Evolutionary conservation across 2,888 invertebrate species (phyloP).

Genomic region (Ctenicera cuprea): DNA sequence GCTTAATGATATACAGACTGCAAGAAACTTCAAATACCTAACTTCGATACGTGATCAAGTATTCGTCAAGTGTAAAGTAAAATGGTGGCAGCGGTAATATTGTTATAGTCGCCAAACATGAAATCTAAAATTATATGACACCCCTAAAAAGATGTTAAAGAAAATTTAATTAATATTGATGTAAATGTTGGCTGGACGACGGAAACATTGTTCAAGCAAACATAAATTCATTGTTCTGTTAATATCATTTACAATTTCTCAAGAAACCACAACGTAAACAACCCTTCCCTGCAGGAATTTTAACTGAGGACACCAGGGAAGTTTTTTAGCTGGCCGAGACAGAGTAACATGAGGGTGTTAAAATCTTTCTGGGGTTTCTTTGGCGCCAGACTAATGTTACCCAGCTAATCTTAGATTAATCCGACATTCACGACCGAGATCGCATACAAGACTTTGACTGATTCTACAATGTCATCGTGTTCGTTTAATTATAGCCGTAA

Average conservation of each 20-base stretch:
- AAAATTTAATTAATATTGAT: no score
- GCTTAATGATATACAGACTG: background rate
- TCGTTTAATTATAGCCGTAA: conserved; percentile 28
- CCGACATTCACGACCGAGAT: conserved; percentile 17
- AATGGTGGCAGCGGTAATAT: conserved; percentile 10
- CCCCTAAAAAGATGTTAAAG: no score
- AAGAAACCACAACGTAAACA: conserved; percentile 10
- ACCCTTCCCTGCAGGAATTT: conserved; percentile 13
- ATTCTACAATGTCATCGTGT: conserved; percentile 30
- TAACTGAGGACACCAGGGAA: background rate
- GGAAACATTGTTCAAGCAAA: no score
- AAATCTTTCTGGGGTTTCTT: conserved; percentile 29
- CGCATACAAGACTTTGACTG: conserved; percentile 33
- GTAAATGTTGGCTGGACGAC: no score
- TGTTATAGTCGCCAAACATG: no score
- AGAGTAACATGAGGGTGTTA: conserved; percentile 21
- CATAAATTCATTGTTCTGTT: no score
- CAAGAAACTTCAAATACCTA: background rate
- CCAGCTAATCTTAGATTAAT: conserved; percentile 35
- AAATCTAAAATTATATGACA: no score
- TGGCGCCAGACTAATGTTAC: conserved; percentile 36
- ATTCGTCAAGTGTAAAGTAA: background rate
- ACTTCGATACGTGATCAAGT: background rate
- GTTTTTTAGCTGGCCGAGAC: conserved; percentile 2
- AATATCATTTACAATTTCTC: no score